phyloP scores from a whole-genome alignment of 37 sponge, comb jelly and placozoan genomes.

The Beroe forskalii region DNA sequence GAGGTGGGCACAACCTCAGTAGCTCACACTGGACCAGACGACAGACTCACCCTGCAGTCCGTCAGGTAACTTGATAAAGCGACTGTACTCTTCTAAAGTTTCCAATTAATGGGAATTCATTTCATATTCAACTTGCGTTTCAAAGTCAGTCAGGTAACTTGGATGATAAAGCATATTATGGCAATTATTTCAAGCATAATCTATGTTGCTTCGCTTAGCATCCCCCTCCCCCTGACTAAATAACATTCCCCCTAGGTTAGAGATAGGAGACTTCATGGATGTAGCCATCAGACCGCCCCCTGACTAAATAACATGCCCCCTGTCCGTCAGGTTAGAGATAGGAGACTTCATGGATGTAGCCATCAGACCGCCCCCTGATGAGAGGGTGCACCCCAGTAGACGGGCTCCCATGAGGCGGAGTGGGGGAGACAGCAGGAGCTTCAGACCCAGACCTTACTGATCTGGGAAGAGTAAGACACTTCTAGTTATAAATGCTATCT shows the following conservation, averaged over 20 bases:
- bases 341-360: constrained; percentile 63
- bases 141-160: too few relatives aligned
- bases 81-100: neutral
- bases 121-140: too few relatives aligned
- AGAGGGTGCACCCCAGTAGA: neutral
- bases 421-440: constrained; percentile 19
- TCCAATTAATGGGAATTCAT: neutral
- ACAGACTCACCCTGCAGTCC: neutral
- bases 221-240: neutral
- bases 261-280: constrained; percentile 59
- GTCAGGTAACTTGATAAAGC: constrained; percentile 6
- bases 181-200: too few relatives aligned
- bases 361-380: constrained; percentile 31
- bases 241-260: neutral
- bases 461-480: too few relatives aligned
- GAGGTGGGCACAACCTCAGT: constrained; percentile 62
- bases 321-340: constrained; percentile 3
- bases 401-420: neutral
- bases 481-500: too few relatives aligned
- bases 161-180: too few relatives aligned
- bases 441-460: constrained; percentile 36
- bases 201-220: too few relatives aligned
- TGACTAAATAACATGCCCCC: neutral
- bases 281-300: constrained; percentile 44
- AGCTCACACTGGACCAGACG: constrained; percentile 56